phyloP scores from a whole-genome alignment of 2,888 invertebrate genomes.

The Lumbricus terrestris region DNA sequence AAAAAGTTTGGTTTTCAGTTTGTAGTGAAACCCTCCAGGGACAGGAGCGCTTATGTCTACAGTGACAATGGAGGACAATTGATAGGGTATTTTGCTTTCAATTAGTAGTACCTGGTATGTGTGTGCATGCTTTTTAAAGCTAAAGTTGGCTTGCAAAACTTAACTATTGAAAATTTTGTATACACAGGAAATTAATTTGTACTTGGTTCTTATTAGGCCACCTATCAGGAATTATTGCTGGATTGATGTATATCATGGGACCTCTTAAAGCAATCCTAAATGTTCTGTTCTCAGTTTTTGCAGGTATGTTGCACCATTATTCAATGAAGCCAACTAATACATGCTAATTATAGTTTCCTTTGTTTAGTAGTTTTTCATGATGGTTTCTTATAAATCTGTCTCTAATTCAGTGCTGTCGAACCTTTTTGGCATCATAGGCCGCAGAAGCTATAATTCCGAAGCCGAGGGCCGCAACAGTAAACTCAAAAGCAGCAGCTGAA shows the following conservation, averaged over 20 bases:
- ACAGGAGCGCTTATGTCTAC: no score
- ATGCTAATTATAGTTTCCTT: neutral
- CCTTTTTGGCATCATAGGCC: no score
- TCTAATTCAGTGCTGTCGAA: no score
- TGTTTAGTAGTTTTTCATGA: neutral
- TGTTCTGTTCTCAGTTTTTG: neutral
- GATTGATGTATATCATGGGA: constrained; percentile 65
- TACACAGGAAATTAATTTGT: neutral
- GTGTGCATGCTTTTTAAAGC: neutral
- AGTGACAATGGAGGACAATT: no score
- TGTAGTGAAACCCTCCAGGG: no score
- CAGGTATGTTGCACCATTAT: neutral
- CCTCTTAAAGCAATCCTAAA: constrained; percentile 49
- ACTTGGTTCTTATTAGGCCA: constrained; percentile 62
- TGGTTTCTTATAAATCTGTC: no score
- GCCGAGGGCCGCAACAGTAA: no score
- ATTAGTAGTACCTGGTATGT: neutral
- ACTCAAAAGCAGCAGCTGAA: no score
- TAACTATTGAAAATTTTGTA: no score
- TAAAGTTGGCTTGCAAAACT: no score
- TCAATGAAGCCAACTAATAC: neutral
- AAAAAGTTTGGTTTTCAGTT: neutral
- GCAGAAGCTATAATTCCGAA: no score
- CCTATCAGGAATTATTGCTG: constrained; percentile 68
- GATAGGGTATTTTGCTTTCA: no score